A percentile compares a stretch with the other conserved stretches of the same genome.
These are phyloP conservation scores for Lasius fuliginosus DNA, from an alignment of 2,888 invertebrate genomes.

Conservation along the genomic window DNA sequence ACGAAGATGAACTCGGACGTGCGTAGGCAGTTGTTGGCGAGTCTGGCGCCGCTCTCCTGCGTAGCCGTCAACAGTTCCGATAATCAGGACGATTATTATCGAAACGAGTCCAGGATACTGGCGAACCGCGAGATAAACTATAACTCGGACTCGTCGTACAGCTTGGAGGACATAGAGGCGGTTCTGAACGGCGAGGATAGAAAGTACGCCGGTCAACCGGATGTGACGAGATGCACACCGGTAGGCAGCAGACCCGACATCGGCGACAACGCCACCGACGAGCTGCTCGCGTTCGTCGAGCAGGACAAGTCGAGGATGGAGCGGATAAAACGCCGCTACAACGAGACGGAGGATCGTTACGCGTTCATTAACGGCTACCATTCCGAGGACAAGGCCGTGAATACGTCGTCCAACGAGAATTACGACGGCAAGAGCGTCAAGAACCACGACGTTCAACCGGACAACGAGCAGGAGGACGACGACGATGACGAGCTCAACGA, in stretches of 20 bases:
- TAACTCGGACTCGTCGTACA: constrained; percentile 90
- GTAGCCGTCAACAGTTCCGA: constrained; percentile 89
- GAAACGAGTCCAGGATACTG: constrained; percentile 85
- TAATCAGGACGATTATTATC: constrained; percentile 88
- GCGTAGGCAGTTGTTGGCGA: constrained; percentile 92
- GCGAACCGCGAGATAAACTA: constrained; percentile 88
- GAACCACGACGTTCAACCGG: constrained; percentile 91
- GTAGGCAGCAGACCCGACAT: constrained; percentile 84
- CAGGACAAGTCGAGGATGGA: constrained; percentile 95
- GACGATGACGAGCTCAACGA: constrained; percentile 97
- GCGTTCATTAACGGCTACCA: constrained; percentile 78
- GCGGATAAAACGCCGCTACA: constrained; percentile 91
- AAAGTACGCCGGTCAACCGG: constrained; percentile 88
- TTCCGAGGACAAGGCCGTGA: constrained; percentile 90
- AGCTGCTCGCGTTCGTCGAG: constrained; percentile 94
- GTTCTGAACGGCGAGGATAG: constrained; percentile 86
- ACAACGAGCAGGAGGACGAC: constrained; percentile 88
- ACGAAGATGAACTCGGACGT: constrained; percentile 88
- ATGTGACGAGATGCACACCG: constrained; percentile 93
- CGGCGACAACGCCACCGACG: constrained; percentile 87
- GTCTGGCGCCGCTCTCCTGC: constrained; percentile 93
- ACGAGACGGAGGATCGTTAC: constrained; percentile 77
- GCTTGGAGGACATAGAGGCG: constrained; percentile 89
- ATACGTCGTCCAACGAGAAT: constrained; percentile 85
- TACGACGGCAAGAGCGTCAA: constrained; percentile 93